Percentiles rank a stretch among this genome's conserved stretches.
These are phyloP conservation scores for Pristis pectinata DNA, from an alignment of 2,797 vertebrate genomes.

Conservation along the genomic window DNA sequence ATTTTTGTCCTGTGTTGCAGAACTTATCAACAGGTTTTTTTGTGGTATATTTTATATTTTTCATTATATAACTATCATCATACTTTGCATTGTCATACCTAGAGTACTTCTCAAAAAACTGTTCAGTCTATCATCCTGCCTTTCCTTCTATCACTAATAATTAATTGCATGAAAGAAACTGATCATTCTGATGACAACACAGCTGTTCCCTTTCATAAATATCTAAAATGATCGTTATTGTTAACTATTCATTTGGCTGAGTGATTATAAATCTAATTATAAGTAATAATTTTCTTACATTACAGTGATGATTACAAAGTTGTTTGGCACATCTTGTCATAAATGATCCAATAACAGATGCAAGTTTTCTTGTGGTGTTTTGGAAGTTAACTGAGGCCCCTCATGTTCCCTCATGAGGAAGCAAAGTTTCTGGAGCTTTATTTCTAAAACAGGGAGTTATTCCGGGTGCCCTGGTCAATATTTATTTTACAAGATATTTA, in stretches of 20 bases:
- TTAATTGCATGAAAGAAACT: not conserved
- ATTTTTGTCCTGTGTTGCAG: not conserved
- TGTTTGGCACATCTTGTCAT: no score
- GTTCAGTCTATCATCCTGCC: not conserved
- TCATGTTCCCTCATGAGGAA: no score
- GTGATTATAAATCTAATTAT: not conserved
- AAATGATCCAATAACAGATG: no score
- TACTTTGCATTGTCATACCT: not conserved
- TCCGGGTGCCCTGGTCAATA: no score
- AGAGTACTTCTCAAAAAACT: not conserved
- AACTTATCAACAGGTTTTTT: not conserved
- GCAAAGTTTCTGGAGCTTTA: no score
- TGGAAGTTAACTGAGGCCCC: no score
- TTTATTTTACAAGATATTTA: no score
- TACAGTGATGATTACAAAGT: no score
- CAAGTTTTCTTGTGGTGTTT: no score
- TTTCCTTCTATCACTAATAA: not conserved
- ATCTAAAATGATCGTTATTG: not conserved
- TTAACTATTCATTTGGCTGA: not conserved
- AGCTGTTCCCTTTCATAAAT: not conserved
- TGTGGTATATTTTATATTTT: not conserved
- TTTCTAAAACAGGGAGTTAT: no score
- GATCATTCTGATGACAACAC: not conserved
- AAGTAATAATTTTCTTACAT: no score
- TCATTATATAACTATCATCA: not conserved